phyloP scores from a whole-genome alignment of 2,888 invertebrate species.

The Ectobius pallidus region DNA sequence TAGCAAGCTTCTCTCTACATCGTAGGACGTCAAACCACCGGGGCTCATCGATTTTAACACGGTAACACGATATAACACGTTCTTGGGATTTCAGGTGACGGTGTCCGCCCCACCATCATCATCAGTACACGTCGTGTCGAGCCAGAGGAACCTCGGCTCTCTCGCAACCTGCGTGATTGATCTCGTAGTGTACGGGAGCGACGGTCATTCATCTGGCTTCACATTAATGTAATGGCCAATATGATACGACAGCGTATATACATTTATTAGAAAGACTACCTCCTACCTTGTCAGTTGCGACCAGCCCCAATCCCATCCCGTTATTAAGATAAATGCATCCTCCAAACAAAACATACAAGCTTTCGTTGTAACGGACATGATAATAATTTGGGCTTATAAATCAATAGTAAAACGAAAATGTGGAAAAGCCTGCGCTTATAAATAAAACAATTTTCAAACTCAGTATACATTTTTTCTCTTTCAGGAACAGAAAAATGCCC shows the following conservation, averaged over 20 bases:
- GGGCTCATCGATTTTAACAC: too few species aligned
- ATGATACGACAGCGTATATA: background rate
- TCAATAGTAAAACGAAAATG: too few species aligned
- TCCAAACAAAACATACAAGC: background rate
- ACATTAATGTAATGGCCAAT: background rate
- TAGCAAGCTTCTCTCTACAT: too few species aligned
- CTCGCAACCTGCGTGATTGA: background rate
- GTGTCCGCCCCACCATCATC: background rate
- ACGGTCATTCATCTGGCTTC: constrained; percentile 14
- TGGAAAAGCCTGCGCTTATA: too few species aligned
- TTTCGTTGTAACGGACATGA: background rate
- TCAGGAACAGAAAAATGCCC: too few species aligned
- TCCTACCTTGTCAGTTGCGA: background rate
- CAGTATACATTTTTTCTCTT: too few species aligned
- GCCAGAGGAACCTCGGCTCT: background rate
- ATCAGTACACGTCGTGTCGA: background rate
- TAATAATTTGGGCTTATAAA: too few species aligned
- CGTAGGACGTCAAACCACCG: too few species aligned
- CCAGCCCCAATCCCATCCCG: too few species aligned
- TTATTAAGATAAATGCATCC: background rate
- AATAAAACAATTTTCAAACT: too few species aligned
- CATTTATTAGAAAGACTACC: background rate
- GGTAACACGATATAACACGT: background rate
- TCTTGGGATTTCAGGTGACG: background rate
- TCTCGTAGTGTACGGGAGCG: background rate